Evolutionary conservation across 1,140 invertebrate species (phyloP).

Genomic region (Cyclina sinensis): DNA sequence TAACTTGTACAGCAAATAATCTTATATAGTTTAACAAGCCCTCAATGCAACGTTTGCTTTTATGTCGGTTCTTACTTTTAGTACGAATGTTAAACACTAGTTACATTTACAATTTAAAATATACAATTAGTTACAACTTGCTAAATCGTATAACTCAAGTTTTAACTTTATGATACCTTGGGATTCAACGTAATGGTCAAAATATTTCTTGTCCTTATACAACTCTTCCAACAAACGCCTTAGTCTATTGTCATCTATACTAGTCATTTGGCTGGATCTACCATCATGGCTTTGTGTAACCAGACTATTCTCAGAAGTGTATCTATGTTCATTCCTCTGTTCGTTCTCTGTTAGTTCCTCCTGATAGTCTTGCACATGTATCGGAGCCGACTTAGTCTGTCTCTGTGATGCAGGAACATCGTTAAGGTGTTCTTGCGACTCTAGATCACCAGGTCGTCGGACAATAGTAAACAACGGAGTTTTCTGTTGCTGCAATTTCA

Average conservation of each 20-base stretch:
- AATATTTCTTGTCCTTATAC: conserved; percentile 72
- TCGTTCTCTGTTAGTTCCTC: neutral
- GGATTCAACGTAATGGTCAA: conserved; percentile 62
- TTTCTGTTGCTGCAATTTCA: conserved; percentile 28
- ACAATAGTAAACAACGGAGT: conserved; percentile 31
- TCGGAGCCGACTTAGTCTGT: neutral
- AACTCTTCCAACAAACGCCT: conserved; percentile 69
- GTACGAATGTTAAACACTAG: too few species aligned
- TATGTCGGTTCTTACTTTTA: too few species aligned
- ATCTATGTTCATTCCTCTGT: neutral
- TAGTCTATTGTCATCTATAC: conserved; percentile 60
- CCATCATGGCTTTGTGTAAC: neutral
- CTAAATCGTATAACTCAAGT: neutral
- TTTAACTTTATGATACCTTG: too few species aligned
- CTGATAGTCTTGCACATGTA: conserved; percentile 31
- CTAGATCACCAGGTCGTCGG: conserved; percentile 42
- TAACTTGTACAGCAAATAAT: too few species aligned
- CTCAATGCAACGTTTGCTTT: too few species aligned
- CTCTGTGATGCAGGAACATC: neutral
- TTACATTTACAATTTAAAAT: too few species aligned
- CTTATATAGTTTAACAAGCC: too few species aligned
- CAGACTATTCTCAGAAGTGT: conserved; percentile 31
- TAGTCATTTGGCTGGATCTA: neutral
- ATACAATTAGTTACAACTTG: too few species aligned
- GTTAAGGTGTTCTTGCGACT: conserved; percentile 4